Conservation (phyloP, 2,797 vertebrate species). For the Rhabdomys pumilio region DNA sequence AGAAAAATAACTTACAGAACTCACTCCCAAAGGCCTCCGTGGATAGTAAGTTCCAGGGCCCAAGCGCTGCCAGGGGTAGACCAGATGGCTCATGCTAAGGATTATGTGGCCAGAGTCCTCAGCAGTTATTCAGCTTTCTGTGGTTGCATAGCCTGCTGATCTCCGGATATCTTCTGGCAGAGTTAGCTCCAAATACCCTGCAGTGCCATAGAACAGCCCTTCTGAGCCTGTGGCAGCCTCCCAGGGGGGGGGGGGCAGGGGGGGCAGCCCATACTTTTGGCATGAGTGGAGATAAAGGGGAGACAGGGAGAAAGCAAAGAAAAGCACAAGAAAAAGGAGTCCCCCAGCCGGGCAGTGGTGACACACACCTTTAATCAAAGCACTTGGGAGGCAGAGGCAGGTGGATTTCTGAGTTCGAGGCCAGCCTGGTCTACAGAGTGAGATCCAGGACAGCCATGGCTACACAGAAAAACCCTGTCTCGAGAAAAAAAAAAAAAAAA, state of each 20-base stretch:
- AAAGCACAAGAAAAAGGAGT: not conserved
- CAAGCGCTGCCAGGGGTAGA: not conserved
- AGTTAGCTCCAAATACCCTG: not conserved
- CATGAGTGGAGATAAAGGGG: not conserved
- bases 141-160: not conserved
- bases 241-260: no score
- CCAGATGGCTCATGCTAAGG: not conserved
- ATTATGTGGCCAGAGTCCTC: not conserved
- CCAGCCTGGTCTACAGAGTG: no score
- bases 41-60: not conserved
- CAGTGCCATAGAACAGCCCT: not conserved
- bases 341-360: no score
- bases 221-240: not conserved
- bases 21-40: not conserved
- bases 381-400: no score
- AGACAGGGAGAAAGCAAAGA: not conserved
- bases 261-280: not conserved
- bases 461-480: no score
- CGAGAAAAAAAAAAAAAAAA: no score
- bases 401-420: no score
- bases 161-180: not conserved
- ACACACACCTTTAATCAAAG: no score
- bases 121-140: not conserved
- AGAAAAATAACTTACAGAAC: not conserved
- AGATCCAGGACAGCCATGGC: no score